Evolutionary conservation across 2,113 vertebrate genomes (phyloP), one percentile per base, ranked within the genome.

Genomic region (Chaetodon auriga): DNA sequence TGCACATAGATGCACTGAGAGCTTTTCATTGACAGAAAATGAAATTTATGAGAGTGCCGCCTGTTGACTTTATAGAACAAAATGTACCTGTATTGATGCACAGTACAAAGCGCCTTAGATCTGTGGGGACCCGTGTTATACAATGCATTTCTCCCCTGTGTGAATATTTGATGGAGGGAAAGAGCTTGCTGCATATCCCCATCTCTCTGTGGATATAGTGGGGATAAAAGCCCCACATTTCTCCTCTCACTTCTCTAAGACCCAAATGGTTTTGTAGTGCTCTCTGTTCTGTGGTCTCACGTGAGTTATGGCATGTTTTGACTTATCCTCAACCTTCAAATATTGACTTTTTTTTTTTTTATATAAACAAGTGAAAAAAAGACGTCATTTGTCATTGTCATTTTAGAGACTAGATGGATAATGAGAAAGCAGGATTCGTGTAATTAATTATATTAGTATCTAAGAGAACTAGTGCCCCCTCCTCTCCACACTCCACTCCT

Each of bases 141-240:
- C 89, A 86, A 77, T 87, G 76, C 71, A 8, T 80, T 86, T 86
- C 69, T 75, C 79, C 74, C 64, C 19, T 23, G 53, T 81, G 91
- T 93, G 83, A 93, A 93, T 94, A 92, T 94, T 93, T 94, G 89
- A 93, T 89, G 65, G 73, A 57, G 38, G 81, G 78, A 83, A 87
- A 90, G 86, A 90, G 81, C 79, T 89, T 84, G 64, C 55, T 75
- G 77, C 77, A 69, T 74, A 81, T 84, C 71, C 83, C 61, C 12
- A 19, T 62, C 78, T 88, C 86, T 93, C 64, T 60, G 69, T 85
- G 89, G 85, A 71, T 76, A 70, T 25, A 58, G 82, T 81, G 68
- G 82, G 75, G 82, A 88, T 91, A 88, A 92, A 92, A 93, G 92
- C 83, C 54, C 48, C 72, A 81, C 78, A 72, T 84, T 86, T 89